Evolutionary conservation across 2,888 invertebrate genomes (phyloP), one percentile per base, ranked within the genome.

Genomic region (Syrista parreyssii): DNA sequence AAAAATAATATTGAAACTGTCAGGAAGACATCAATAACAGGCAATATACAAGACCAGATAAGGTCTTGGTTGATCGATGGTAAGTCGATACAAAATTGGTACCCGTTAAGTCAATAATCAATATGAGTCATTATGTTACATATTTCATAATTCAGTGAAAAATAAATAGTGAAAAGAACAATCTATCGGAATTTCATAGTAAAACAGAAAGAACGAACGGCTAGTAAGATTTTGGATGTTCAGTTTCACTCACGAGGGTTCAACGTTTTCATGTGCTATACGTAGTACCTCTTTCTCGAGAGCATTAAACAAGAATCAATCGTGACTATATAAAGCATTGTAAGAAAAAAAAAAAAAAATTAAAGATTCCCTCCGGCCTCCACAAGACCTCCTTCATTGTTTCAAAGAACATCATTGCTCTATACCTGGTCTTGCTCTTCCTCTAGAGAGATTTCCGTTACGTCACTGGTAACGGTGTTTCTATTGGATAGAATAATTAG

Each of bases 391-490:
- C 9, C 31, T 71, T 77, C 77, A 77, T 77, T 77, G 75, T 75
- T 69, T 75, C 74, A 68, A 68, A 69, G 74, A 68, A 69, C 23
- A 30, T 74, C n/a, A n/a, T 69, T 69, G n/a, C 68, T 75, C 30
- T 77, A 35, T 75, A 32, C 69, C 40, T 23, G 9, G 15, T 31
- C 34, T 68, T 35, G 36, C 30, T 75, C 71, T 71, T 71, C 6
- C 34, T 74, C 69, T 6, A 6, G 9, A 79, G 79, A 78, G 72
- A 80, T 81, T 82, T 81, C 82, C 84, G 85, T 86, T 84, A 83
- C 82, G 81, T 84, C 82, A 85, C 84, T 83, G 77, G 84, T 85
- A 83, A 86, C 84, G 84, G 84, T 76, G 80, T 80, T 76, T 79
- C 78, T 75, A 69, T 72, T 74, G n/a, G 77, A 75, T 75, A 69